Conservation (phyloP, 2,888 invertebrate species). For the Apotomis betuletana region DNA sequence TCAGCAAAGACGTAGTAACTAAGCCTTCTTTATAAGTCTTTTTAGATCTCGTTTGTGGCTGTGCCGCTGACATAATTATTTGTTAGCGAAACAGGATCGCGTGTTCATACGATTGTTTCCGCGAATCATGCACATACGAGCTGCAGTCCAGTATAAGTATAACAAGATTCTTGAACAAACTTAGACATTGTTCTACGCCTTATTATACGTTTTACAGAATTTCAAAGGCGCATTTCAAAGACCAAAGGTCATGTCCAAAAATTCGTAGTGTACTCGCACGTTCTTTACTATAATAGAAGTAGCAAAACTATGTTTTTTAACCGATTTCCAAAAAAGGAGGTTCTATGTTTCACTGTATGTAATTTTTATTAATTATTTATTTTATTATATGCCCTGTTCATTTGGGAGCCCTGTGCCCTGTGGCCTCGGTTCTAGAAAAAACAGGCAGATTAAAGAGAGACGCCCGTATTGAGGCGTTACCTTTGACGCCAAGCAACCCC, state of each 20-base stretch:
- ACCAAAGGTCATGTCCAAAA: too few relatives aligned
- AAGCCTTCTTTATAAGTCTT: background rate
- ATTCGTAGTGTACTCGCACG: too few relatives aligned
- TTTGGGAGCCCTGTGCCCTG: constrained; percentile 78
- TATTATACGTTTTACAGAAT: too few relatives aligned
- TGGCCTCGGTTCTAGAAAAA: constrained; percentile 81
- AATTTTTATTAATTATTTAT: background rate
- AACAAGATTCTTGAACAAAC: background rate
- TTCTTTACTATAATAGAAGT: too few relatives aligned
- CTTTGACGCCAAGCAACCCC: constrained; percentile 80
- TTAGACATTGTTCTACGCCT: too few relatives aligned
- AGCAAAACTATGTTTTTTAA: too few relatives aligned
- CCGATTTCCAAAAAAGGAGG: too few relatives aligned
- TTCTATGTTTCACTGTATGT: too few relatives aligned
- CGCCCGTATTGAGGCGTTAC: constrained; percentile 82
- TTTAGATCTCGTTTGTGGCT: background rate
- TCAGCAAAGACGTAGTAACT: background rate
- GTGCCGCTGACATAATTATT: constrained; percentile 74
- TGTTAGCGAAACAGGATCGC: constrained; percentile 72
- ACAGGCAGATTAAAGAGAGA: constrained; percentile 79
- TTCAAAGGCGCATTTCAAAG: too few relatives aligned
- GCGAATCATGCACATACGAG: constrained; percentile 67
- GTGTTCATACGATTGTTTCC: constrained; percentile 63
- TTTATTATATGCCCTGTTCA: constrained; percentile 67
- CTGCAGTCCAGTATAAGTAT: constrained; percentile 39